Evolutionary conservation across 2,888 invertebrate genomes (phyloP).

Genomic region (Galeruca laticollis): DNA sequence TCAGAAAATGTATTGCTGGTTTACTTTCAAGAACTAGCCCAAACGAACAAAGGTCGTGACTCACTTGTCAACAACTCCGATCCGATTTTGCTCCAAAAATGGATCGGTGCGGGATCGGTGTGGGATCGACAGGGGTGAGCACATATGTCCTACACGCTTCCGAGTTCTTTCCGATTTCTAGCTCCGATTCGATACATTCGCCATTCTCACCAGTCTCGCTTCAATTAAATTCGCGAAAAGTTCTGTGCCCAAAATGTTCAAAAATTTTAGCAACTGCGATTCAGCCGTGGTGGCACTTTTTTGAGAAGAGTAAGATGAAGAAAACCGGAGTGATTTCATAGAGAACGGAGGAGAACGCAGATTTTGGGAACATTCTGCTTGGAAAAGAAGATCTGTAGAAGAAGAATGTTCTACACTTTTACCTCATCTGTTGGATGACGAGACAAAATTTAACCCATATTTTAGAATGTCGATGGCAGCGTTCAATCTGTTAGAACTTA

Average conservation of each 20-base stretch:
- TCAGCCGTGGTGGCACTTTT: slow-evolving; percentile 19
- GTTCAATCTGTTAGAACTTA: background rate
- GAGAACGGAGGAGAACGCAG: background rate
- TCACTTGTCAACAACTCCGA: too few relatives aligned
- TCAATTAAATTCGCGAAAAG: slow-evolving; percentile 5
- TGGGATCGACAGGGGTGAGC: too few relatives aligned
- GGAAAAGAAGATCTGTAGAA: slow-evolving; percentile 23
- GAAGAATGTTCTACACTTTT: slow-evolving; percentile 6
- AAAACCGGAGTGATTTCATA: slow-evolving; percentile 5
- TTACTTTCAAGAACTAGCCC: too few relatives aligned
- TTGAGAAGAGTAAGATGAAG: slow-evolving; percentile 18
- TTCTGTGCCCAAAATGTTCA: slow-evolving; percentile 24
- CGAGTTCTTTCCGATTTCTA: background rate
- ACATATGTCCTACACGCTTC: background rate
- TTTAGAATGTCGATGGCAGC: slow-evolving; percentile 29
- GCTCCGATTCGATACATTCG: slow-evolving; percentile 15
- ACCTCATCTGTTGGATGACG: slow-evolving; percentile 20
- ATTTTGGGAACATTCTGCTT: slow-evolving; percentile 19
- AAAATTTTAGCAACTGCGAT: slow-evolving; percentile 27
- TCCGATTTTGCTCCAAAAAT: too few relatives aligned
- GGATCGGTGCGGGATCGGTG: too few relatives aligned
- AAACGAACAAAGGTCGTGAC: too few relatives aligned
- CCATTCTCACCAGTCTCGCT: background rate
- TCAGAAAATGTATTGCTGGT: too few relatives aligned
- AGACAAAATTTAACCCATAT: slow-evolving; percentile 25